Evolutionary conservation across 2,888 invertebrate species (phyloP).

Genomic region (Acleris sparsana): DNA sequence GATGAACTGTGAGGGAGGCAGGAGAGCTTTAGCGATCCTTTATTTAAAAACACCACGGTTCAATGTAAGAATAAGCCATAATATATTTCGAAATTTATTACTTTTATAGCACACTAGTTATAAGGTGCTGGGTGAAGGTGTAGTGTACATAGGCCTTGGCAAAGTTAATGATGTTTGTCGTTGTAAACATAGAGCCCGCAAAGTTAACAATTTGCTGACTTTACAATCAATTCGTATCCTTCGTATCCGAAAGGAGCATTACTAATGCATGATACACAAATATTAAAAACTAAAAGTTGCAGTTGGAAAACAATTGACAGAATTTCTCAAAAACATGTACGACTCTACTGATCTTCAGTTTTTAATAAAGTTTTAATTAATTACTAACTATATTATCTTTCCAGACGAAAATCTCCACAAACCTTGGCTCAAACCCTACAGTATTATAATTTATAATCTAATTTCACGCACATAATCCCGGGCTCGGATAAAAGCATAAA

Average conservation of each 20-base stretch:
- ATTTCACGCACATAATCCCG: conserved; percentile 47
- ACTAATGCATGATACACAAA: background rate
- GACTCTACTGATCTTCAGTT: no score
- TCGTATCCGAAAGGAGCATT: no score
- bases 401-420: background rate
- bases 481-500: conserved; percentile 38
- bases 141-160: conserved; percentile 4
- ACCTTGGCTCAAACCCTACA: conserved; percentile 19
- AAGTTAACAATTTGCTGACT: background rate
- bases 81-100: background rate
- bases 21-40: conserved; percentile 35
- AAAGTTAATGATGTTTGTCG: conserved; percentile 49
- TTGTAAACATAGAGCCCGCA: conserved; percentile 44
- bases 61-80: background rate
- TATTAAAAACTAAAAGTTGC: background rate
- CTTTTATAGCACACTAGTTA: background rate
- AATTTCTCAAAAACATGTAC: background rate
- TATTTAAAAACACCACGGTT: conserved; percentile 17
- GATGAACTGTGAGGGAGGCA: conserved; percentile 50
- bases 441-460: conserved; percentile 47
- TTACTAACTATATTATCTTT: background rate
- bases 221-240: no score
- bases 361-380: background rate
- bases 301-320: no score
- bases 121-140: no score